Conservation (phyloP, 2,797 vertebrate species). For the Tadarida brasiliensis region DNA sequence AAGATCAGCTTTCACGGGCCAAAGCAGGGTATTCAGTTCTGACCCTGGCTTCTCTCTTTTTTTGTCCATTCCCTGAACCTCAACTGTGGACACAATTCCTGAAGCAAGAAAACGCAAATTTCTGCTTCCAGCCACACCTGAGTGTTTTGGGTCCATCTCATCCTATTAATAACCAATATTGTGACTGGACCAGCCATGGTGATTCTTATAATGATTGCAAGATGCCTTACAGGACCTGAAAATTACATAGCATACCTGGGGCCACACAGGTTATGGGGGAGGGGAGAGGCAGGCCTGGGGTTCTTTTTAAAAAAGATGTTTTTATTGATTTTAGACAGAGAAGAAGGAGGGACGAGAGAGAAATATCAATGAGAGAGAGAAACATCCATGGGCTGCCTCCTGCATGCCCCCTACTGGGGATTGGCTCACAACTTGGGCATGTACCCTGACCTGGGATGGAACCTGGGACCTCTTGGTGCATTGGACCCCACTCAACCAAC, state of each 20-base stretch:
- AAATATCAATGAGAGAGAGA: not conserved
- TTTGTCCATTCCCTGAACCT: not conserved
- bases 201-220: not conserved
- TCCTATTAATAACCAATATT: not conserved
- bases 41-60: not conserved
- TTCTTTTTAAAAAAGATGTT: not conserved
- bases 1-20: not conserved
- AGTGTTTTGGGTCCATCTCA: not conserved
- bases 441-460: not conserved
- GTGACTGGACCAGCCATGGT: not conserved
- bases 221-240: not conserved
- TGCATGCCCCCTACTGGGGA: not conserved
- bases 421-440: not conserved
- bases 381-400: not conserved
- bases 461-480: not conserved
- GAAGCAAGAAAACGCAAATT: not conserved
- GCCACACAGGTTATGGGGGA: not conserved
- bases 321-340: not conserved
- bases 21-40: not conserved
- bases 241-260: not conserved
- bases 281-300: not conserved
- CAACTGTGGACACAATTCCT: not conserved
- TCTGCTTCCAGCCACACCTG: not conserved
- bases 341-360: not conserved
- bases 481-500: not conserved